Base-by-base conservation (phyloP, 2,113 vertebrate genomes). In the Rostratula benghalensis region DNA sequence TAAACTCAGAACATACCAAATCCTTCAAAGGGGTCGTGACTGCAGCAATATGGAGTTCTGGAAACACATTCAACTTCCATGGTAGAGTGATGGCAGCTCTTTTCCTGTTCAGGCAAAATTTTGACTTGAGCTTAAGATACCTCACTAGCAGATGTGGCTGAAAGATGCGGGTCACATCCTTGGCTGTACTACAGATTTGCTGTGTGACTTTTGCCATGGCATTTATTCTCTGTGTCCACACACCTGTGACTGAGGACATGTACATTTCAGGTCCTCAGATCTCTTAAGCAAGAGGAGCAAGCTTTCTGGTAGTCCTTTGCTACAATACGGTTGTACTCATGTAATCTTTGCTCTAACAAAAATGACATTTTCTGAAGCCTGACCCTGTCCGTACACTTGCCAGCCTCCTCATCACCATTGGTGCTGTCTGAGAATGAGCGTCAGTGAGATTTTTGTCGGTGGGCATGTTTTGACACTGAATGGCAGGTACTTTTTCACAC, bases 31-130 rank as follows among this genome's bases (percentile, higher is more conserved):
- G 81, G 89, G 94, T 95, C 53, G 0, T 84, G 78, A 91, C 87
- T 95, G 74, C 87, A 94, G 78, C 95, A 95, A 93, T 92, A 87
- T 94, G 87, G 90, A 94, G 87, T 68, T 95, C 84, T 95, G 78
- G 83, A 94, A 95, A 79, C 69, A n/a, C 0, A 1, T 78, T 94
- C 48, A 20, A 23, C 73, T 95, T 64, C 83, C 46, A 2, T 5
- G 0, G 59, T 73, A 61, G 68, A 90, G 39, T 2, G 10, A 8
- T 84, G 69, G 87, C 51, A 94, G 92, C 82, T 94, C 77, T 96
- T 91, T 90, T 83, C 37, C 3, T 39, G 0, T 59, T 27, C 33
- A 15, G 39, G 37, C 39, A 63, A 63, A 70, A 30, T 48, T 63
- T 59, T 57, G 19, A 31, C 54, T 82, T 2, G 70, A 35, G 56